Base-by-base conservation (phyloP, 2,888 invertebrate species). In the Campopleginae sp. region DNA sequence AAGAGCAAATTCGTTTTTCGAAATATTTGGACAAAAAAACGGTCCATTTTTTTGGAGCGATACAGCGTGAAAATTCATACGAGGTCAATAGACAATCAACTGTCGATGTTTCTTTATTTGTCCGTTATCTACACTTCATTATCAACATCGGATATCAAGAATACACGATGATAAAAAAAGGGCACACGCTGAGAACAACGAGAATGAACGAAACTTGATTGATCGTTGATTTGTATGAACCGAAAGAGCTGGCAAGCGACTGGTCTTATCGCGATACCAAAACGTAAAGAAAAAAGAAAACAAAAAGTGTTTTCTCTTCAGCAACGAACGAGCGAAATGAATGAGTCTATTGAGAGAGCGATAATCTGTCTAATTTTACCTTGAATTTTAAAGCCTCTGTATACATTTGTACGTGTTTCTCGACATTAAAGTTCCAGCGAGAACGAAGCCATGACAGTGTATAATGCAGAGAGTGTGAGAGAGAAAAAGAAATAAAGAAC, bases 391-490 rank as follows among this genome's bases (percentile, higher is more conserved):
- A 42, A 48, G 31, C 23, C 7, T 46, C 17, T 75, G 17, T n/a
- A 6, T 58, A n/a, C 38, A 54, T 54, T 31, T 54, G n/a, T 33
- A n/a, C 33, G 61, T 33, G 27, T 72, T 51, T 72, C 51, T 61
- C 33, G 51, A 71, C 61, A n/a, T 38, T 66, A 68, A 44, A 83
- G 68, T 63, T 61, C 14, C 68, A 58, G 19, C n/a, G 61, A 42
- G 66, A 65, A 65, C 42, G 83, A 83, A 83, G 83, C 83, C 83
- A 70, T 70, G 31, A 38, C 44, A 70, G 38, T 68, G 68, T 58
- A 5, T 19, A 54, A 23, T n/a, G 38, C 72, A n/a, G 33, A 76
- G 23, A 31, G 65, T 65, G 42, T 0, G 75, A 75, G 27, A 33
- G 46, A 80, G 31, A 51, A 33, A n/a, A 44, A 63, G 38, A 72